phyloP scores from a whole-genome alignment of 2,113 vertebrate genomes.

The Leucoraja erinaceus region DNA sequence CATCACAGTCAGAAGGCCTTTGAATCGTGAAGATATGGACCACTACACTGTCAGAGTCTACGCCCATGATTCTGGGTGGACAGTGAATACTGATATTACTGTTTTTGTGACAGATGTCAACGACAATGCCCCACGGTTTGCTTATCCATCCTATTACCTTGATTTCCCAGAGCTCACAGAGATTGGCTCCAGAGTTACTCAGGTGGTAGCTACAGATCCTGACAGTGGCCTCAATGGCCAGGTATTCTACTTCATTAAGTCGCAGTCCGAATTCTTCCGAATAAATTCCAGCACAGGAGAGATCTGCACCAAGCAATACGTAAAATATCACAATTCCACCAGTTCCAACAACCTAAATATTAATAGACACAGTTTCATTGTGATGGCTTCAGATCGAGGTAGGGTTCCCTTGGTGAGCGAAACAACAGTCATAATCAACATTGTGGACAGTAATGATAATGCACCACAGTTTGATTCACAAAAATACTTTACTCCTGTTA shows the following conservation, averaged over 20 bases:
- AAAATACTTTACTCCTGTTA: conserved; percentile 84
- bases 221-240: conserved; percentile 84
- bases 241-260: conserved; percentile 90
- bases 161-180: conserved; percentile 85
- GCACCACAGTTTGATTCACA: conserved; percentile 67
- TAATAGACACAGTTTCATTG: conserved; percentile 91
- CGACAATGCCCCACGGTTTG: conserved; percentile 85
- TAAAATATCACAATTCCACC: conserved; percentile 80
- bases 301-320: conserved; percentile 83
- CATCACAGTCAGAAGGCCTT: conserved; percentile 79
- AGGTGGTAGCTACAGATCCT: conserved; percentile 77
- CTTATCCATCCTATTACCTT: conserved; percentile 82
- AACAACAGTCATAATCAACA: conserved; percentile 85
- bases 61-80: conserved; percentile 93
- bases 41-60: conserved; percentile 85
- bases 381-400: conserved; percentile 85
- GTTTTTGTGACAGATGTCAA: conserved; percentile 88
- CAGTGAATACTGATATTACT: conserved; percentile 91
- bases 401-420: conserved; percentile 77
- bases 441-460: conserved; percentile 91
- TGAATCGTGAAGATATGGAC: conserved; percentile 86
- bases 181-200: conserved; percentile 72
- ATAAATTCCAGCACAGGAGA: conserved; percentile 84
- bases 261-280: conserved; percentile 88
- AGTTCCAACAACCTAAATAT: conserved; percentile 71